Evolutionary conservation across 1,140 invertebrate genomes (phyloP).

Genomic region (Apis cerana): DNA sequence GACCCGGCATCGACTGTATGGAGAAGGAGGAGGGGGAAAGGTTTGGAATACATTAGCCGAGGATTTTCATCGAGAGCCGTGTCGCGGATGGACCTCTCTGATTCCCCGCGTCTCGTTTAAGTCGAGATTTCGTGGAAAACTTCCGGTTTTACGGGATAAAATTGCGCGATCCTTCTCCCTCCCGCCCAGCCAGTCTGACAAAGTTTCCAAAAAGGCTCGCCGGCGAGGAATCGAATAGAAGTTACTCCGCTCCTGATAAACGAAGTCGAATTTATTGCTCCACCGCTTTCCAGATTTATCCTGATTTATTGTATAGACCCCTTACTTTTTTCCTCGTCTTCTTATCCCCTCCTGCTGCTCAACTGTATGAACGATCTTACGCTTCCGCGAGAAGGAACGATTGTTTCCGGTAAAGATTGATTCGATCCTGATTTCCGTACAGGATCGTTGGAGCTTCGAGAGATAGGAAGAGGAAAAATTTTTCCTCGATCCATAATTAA

Average conservation of each 20-base stretch:
- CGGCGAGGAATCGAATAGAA: slow-evolving; percentile 45
- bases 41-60: slow-evolving; percentile 59
- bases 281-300: slow-evolving; percentile 39
- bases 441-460: background rate
- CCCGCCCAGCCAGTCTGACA: slow-evolving; percentile 14
- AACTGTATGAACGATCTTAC: slow-evolving; percentile 1
- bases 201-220: slow-evolving; percentile 38
- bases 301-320: slow-evolving; percentile 45
- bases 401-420: slow-evolving; percentile 34
- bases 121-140: slow-evolving; percentile 35
- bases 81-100: background rate
- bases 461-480: background rate
- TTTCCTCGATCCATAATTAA: background rate
- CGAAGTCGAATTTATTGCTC: slow-evolving; percentile 51
- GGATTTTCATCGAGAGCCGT: slow-evolving; percentile 61
- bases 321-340: background rate
- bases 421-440: slow-evolving; percentile 8
- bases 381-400: background rate
- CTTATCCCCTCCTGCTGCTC: too few relatives aligned
- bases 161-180: slow-evolving; percentile 2
- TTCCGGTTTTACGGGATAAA: slow-evolving; percentile 34
- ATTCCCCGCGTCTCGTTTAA: slow-evolving; percentile 33
- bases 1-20: background rate
- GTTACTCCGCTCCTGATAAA: slow-evolving; percentile 47
- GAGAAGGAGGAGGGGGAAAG: slow-evolving; percentile 1